These are phyloP conservation scores for Eurypyga helias DNA, from an alignment of 2,113 vertebrate species.

Conservation along the genomic window DNA sequence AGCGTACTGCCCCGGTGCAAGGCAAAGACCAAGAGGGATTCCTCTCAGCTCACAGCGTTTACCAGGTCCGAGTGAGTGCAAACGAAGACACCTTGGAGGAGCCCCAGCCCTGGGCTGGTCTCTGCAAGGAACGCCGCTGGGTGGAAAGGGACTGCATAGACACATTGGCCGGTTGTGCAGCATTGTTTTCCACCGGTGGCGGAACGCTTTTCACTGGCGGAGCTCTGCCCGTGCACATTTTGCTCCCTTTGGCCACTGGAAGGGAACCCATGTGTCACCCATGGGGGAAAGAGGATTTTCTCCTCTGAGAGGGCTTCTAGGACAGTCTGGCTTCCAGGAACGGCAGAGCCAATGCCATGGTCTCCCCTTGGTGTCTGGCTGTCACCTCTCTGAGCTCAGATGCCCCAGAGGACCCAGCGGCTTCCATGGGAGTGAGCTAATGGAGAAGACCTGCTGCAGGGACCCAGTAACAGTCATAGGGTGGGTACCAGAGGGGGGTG, in stretches of 20 bases:
- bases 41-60: conserved; percentile 52
- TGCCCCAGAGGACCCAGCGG: background rate
- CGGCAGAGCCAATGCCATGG: background rate
- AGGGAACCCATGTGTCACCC: background rate
- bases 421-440: background rate
- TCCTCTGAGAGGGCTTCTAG: background rate
- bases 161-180: conserved; percentile 19
- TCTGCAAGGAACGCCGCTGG: background rate
- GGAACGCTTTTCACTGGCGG: background rate
- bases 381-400: background rate
- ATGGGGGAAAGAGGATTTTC: background rate
- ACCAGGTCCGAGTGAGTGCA: conserved; percentile 50
- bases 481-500: background rate
- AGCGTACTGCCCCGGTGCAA: background rate
- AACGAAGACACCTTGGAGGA: conserved; percentile 33
- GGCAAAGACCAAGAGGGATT: background rate
- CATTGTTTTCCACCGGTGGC: background rate
- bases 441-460: background rate
- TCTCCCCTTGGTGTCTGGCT: background rate
- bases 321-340: background rate
- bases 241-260: background rate
- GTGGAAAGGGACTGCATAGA: conserved; percentile 56
- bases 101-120: background rate
- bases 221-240: background rate
- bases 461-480: background rate